These are phyloP conservation scores for Lepisosteus oculatus DNA, from an alignment of 2,113 vertebrate genomes.

Conservation along the genomic window DNA sequence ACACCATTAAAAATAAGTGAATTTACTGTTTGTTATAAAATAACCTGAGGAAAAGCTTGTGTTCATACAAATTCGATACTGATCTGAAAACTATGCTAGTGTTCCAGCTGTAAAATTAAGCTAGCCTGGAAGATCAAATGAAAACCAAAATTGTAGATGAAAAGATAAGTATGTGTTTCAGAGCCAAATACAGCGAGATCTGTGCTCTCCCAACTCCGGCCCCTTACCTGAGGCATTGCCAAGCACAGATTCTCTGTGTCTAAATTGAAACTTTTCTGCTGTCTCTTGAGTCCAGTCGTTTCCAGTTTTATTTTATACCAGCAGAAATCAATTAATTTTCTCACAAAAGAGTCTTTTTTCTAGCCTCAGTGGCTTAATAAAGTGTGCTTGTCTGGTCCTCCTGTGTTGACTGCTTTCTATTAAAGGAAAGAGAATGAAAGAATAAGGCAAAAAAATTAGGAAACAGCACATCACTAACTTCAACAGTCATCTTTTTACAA, in stretches of 20 bases:
- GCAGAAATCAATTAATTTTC: constrained; percentile 41
- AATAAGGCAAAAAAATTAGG: not conserved
- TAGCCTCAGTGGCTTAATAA: constrained; percentile 26
- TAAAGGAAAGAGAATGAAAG: constrained; percentile 11
- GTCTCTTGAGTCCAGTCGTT: constrained; percentile 71
- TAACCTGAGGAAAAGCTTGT: too few species aligned
- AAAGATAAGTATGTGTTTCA: not conserved
- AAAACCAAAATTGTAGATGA: too few species aligned
- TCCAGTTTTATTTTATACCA: constrained; percentile 67
- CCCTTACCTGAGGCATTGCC: constrained; percentile 98
- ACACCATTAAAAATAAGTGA: too few species aligned
- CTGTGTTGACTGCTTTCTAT: constrained; percentile 21
- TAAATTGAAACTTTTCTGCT: constrained; percentile 76
- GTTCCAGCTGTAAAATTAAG: too few species aligned
- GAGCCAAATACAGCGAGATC: not conserved
- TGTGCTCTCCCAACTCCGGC: not conserved
- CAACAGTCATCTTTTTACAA: too few species aligned
- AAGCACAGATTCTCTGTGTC: constrained; percentile 79
- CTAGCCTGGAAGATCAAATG: too few species aligned
- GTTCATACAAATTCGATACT: too few species aligned
- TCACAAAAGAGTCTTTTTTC: constrained; percentile 17
- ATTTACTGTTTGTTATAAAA: too few species aligned
- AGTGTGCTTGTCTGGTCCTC: constrained; percentile 21
- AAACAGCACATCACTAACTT: constrained; percentile 1
- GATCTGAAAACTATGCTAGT: too few species aligned